A percentile compares a stretch with the other conserved stretches of the same genome.
Evolutionary conservation across 2,888 invertebrate species (phyloP).

Genomic region (Camptogramma bilineatum): DNA sequence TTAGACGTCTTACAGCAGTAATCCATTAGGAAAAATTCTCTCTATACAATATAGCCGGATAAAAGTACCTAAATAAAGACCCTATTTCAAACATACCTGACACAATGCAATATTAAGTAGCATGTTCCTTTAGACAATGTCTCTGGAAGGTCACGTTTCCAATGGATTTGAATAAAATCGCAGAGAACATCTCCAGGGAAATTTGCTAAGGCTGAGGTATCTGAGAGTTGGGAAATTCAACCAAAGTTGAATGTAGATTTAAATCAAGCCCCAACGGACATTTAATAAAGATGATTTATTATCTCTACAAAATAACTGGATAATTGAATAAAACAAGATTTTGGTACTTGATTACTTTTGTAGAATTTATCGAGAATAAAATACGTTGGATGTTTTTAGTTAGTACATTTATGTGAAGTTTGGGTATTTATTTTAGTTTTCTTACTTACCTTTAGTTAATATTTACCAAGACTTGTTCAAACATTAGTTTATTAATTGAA

Average conservation of each 20-base stretch:
- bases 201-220: conserved; percentile 17
- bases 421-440: neutral
- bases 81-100: conserved; percentile 3
- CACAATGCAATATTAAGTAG: conserved; percentile 26
- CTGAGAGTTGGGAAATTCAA: conserved; percentile 14
- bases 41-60: neutral
- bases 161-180: conserved; percentile 27
- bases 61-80: neutral
- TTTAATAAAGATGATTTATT: conserved; percentile 2
- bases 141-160: conserved; percentile 18
- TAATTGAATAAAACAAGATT: neutral
- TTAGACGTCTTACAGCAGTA: conserved; percentile 10
- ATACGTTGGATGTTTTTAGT: neutral
- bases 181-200: conserved; percentile 27
- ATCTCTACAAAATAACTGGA: neutral
- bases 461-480: neutral
- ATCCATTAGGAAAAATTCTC: conserved; percentile 13
- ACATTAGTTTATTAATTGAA: too few species aligned
- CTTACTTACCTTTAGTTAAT: neutral
- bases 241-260: conserved; percentile 6
- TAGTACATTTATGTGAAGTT: neutral
- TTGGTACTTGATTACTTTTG: neutral
- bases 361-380: neutral
- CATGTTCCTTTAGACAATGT: conserved; percentile 21
- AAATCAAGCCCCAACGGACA: neutral